Evolutionary conservation across 2,888 invertebrate species (phyloP), one percentile per base, ranked within the genome.

Genomic region (Lithophane socia): DNA sequence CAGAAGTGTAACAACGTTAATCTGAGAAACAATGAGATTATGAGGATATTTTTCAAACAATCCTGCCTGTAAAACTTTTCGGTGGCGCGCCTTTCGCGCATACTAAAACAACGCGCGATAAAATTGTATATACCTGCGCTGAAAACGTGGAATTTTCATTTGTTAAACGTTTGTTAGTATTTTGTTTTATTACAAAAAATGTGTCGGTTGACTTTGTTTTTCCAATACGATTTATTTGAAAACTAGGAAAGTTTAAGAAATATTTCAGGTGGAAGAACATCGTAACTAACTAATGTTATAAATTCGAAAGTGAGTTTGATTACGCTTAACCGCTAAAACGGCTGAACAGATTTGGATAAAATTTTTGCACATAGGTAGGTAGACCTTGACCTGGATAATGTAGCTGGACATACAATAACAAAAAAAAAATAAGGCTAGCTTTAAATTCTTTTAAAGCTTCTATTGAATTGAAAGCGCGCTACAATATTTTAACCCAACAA

Each of bases 1-100:
- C 90, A 90, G 89, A 90, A 91, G 89, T 90, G 80, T 88, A 87
- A 90, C 89, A 89, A 84, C 88, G 88, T 88, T 90, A 88, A 89
- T 90, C 88, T 89, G 84, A 79, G 86, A 85, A 87, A 91, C 88
- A 87, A 87, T 85, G 87, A 85, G 81, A 85, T 87, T 88, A 87
- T 82, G 84, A 85, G 86, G 87, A 87, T 87, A 87, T 88, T 90
- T 90, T 89, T 89, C 78, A 83, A 84, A 88, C 85, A 87, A 84
- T 83, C 72, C 84, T 71, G 37, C 66, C 73, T 72, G 79, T 85
- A 79, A 77, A 82, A 80, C 80, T 78, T 84, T 87, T 83, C 73
- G 78, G 71, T 73, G 76, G 69, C 85, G 64, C 65, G 78, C 77
- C 73, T 64, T 74, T 60, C 63, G 66, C 73, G 76, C 78, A 80